These are phyloP conservation scores for Galeruca laticollis DNA, from an alignment of 2,888 invertebrate species.

Conservation along the genomic window DNA sequence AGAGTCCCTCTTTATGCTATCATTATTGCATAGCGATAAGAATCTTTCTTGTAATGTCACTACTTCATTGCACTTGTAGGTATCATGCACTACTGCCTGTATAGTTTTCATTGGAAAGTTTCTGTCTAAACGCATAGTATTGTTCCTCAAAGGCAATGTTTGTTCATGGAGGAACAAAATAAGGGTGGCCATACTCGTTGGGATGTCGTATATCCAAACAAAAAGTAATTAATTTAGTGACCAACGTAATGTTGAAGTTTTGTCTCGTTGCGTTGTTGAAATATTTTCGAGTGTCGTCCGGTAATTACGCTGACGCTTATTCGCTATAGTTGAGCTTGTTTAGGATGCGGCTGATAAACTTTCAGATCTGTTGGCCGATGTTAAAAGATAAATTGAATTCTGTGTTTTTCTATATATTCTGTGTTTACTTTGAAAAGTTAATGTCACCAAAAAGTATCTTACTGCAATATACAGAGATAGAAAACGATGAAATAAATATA, in stretches of 20 bases:
- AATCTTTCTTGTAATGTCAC: too few relatives aligned
- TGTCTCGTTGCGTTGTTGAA: constrained; percentile 39
- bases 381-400: constrained; percentile 12
- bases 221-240: constrained; percentile 42
- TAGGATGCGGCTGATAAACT: constrained; percentile 30
- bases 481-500: too few relatives aligned
- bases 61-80: not conserved
- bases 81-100: not conserved
- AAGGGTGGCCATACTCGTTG: constrained; percentile 7
- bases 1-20: too few relatives aligned
- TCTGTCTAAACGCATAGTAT: constrained; percentile 7
- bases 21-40: too few relatives aligned
- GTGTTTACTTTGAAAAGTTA: not conserved
- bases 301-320: constrained; percentile 30
- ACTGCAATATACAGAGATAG: not conserved
- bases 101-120: constrained; percentile 15
- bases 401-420: not conserved
- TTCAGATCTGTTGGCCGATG: constrained; percentile 21
- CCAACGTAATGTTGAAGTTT: constrained; percentile 41
- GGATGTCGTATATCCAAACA: constrained; percentile 33
- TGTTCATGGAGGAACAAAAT: constrained; percentile 15
- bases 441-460: not conserved
- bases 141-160: constrained; percentile 24
- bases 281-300: constrained; percentile 34
- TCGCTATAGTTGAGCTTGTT: constrained; percentile 29